phyloP scores from a whole-genome alignment of 2,888 invertebrate genomes.

The Noctua janthe region DNA sequence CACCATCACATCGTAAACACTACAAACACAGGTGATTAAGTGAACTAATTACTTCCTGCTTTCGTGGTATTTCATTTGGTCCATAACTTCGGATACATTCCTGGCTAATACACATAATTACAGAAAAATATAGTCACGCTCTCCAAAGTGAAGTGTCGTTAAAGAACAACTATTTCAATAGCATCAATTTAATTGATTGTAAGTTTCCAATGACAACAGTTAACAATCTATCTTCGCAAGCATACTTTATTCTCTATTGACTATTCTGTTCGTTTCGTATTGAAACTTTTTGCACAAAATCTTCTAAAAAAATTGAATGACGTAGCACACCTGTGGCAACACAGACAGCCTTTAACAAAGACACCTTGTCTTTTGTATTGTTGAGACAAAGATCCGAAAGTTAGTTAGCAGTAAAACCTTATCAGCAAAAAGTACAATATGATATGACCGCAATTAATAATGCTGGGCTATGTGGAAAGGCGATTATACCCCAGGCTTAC shows the following conservation, averaged over 20 bases:
- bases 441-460: slow-evolving; percentile 11
- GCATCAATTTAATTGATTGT: slow-evolving; percentile 47
- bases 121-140: slow-evolving; percentile 38
- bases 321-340: slow-evolving; percentile 57
- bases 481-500: slow-evolving; percentile 16
- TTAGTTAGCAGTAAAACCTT: slow-evolving; percentile 25
- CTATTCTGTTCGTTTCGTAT: slow-evolving; percentile 48
- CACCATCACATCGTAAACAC: slow-evolving; percentile 50
- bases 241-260: slow-evolving; percentile 32
- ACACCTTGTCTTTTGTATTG: slow-evolving; percentile 51
- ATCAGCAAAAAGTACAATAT: slow-evolving; percentile 25
- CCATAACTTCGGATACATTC: slow-evolving; percentile 32
- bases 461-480: neutral
- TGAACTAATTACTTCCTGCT: slow-evolving; percentile 56
- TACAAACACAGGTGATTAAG: slow-evolving; percentile 49
- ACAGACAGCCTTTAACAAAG: slow-evolving; percentile 48
- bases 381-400: slow-evolving; percentile 53
- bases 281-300: slow-evolving; percentile 45
- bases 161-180: slow-evolving; percentile 30
- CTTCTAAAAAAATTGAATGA: slow-evolving; percentile 46
- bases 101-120: slow-evolving; percentile 20
- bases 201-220: slow-evolving; percentile 54
- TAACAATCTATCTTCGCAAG: slow-evolving; percentile 54
- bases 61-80: slow-evolving; percentile 43
- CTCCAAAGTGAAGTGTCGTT: slow-evolving; percentile 24